phyloP scores from a whole-genome alignment of 1,140 invertebrate genomes.

The Ceratoteleas bidentatus region DNA sequence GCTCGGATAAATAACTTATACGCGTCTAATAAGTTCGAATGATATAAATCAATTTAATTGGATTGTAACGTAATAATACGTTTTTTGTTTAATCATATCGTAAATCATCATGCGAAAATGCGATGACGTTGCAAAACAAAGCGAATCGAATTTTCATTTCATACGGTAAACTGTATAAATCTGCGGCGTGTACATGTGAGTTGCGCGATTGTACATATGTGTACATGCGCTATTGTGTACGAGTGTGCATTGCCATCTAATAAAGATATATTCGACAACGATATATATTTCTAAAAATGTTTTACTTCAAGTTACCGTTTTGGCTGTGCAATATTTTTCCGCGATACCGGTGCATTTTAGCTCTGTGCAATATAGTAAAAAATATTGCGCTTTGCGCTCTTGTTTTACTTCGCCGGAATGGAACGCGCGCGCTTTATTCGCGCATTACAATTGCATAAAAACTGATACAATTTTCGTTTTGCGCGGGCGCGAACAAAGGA shows the following conservation, averaged over 20 bases:
- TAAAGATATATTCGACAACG: slow-evolving; percentile 41
- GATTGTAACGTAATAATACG: slow-evolving; percentile 42
- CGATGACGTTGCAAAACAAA: slow-evolving; percentile 34
- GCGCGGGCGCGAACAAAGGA: background rate
- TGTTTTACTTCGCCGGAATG: slow-evolving; percentile 9
- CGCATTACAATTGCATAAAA: slow-evolving; percentile 11
- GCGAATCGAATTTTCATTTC: slow-evolving; percentile 49
- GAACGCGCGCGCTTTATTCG: slow-evolving; percentile 27
- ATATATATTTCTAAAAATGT: slow-evolving; percentile 37
- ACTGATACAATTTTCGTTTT: slow-evolving; percentile 20
- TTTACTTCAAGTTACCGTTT: slow-evolving; percentile 43
- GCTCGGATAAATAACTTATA: slow-evolving; percentile 39
- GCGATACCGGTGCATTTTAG: slow-evolving; percentile 28
- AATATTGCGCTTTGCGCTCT: slow-evolving; percentile 32
- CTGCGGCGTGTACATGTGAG: background rate
- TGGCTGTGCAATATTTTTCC: slow-evolving; percentile 30
- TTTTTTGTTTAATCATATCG: slow-evolving; percentile 46
- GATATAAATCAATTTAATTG: slow-evolving; percentile 57
- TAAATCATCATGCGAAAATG: slow-evolving; percentile 35
- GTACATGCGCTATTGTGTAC: background rate
- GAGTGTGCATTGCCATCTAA: slow-evolving; percentile 28
- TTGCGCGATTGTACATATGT: background rate
- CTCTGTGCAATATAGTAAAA: slow-evolving; percentile 21
- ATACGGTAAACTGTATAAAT: slow-evolving; percentile 44
- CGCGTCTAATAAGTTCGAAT: slow-evolving; percentile 48